Conservation (phyloP, 2,888 invertebrate species). For the Peribatodes rhomboidaria region DNA sequence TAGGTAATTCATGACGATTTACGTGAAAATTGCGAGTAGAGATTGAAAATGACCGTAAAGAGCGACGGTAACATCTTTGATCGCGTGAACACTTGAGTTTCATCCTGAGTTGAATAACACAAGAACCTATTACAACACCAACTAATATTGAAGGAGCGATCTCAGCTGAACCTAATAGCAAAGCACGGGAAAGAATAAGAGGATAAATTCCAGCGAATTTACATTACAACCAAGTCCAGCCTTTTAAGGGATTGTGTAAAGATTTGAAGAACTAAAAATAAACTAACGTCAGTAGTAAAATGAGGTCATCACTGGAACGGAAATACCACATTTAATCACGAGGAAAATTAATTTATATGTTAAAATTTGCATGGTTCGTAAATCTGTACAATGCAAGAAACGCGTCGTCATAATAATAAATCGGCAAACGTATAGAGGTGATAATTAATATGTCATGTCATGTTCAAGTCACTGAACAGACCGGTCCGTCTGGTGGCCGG, state of each 20-base stretch:
- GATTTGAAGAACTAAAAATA: background rate
- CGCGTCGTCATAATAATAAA: conserved; percentile 26
- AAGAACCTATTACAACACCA: background rate
- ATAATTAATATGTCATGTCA: conserved; percentile 38
- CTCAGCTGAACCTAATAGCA: background rate
- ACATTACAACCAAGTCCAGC: too few species aligned
- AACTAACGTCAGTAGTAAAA: background rate
- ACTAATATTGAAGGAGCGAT: background rate
- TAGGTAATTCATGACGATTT: too few species aligned
- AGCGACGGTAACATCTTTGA: background rate
- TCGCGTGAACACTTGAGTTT: background rate
- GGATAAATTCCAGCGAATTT: background rate
- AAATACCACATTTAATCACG: background rate
- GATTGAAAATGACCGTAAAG: background rate
- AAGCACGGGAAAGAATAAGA: too few species aligned
- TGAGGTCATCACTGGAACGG: background rate
- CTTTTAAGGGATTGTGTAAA: background rate
- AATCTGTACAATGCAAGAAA: conserved; percentile 16
- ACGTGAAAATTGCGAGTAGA: background rate
- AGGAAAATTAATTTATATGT: conserved; percentile 2
- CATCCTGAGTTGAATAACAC: background rate
- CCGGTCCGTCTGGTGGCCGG: conserved; percentile 39
- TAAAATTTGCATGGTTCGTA: background rate
- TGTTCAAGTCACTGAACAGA: conserved; percentile 38
- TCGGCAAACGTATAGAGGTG: conserved; percentile 35